Evolutionary conservation across 2,888 invertebrate genomes (phyloP), one percentile per base, ranked within the genome.

Genomic region (Eupeodes latifasciatus): DNA sequence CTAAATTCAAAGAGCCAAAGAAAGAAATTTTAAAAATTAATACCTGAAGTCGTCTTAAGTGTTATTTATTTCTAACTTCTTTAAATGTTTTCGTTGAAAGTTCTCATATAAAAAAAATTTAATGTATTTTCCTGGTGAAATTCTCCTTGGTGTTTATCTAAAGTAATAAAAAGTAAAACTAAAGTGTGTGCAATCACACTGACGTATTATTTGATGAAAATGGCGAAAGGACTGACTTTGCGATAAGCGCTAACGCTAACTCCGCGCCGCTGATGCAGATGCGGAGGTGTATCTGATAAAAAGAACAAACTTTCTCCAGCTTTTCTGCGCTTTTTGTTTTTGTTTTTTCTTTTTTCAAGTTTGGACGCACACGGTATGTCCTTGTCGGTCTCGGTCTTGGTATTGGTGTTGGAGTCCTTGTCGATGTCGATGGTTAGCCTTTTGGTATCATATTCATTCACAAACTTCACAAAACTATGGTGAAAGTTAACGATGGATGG

Each of bases 381-480:
- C 11, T 55, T 4, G 47, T 47, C 6, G 6, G 34, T 34, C 19
- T 19, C 19, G 19, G 19, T 55, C 19, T 57, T 27, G 55, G 12
- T 61, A 14, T 36, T n/a, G 36, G 40, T 14, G 12, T 40, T 4
- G 51, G 3, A 14, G 51, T 51, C 51, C 14, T 14, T 51, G 12
- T 51, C 14, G 14, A 14, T 51, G 12, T 51, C 51, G 40, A 40
- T 40, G 40, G 40, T 40, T 40, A 40, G 40, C 9, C 5, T 40
- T 40, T 40, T 40, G 40, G 14, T 61, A 61, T 61, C 5, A 61
- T 40, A 10, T 44, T 62, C 40, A 40, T 40, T 62, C 62, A 55
- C 11, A 69, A 53, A n/a, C 53, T 55, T 69, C 36, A 34, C 12
- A 55, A 55, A 71, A 71, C 69, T 71, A 71, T 71, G 40, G 14